These are phyloP conservation scores for Catamblyrhynchus diadema DNA, from an alignment of 2,797 vertebrate genomes.

Conservation along the genomic window DNA sequence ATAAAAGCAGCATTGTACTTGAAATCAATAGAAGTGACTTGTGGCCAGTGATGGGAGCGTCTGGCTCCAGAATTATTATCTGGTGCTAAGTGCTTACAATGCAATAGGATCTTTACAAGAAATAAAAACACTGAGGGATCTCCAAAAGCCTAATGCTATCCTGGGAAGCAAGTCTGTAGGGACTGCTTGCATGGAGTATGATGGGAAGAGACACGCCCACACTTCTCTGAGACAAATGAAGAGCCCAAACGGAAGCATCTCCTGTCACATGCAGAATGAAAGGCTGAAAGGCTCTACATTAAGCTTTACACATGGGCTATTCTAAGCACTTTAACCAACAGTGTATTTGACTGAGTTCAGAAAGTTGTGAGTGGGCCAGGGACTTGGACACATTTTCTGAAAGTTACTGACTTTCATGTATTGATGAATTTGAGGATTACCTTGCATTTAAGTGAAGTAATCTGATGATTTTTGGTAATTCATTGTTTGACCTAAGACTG, in stretches of 20 bases:
- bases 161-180: background rate
- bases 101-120: conserved; percentile 2
- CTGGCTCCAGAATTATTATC: conserved; percentile 40
- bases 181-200: background rate
- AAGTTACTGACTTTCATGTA: background rate
- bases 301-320: background rate
- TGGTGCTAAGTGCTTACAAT: conserved; percentile 43
- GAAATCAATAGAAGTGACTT: conserved; percentile 38
- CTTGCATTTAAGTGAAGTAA: background rate
- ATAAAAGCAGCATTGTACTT: conserved; percentile 27
- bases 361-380: background rate
- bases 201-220: background rate
- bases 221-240: background rate
- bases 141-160: background rate
- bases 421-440: background rate
- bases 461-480: background rate
- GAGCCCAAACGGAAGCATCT: background rate
- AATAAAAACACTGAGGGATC: background rate
- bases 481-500: background rate
- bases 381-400: background rate
- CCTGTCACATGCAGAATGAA: background rate
- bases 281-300: background rate
- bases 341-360: background rate
- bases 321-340: background rate
- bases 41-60: background rate